A percentile compares a stretch with the other conserved stretches of the same genome.
These are phyloP conservation scores for Tetragnatha versicolor DNA, from an alignment of 1,140 invertebrate species.

Conservation along the genomic window DNA sequence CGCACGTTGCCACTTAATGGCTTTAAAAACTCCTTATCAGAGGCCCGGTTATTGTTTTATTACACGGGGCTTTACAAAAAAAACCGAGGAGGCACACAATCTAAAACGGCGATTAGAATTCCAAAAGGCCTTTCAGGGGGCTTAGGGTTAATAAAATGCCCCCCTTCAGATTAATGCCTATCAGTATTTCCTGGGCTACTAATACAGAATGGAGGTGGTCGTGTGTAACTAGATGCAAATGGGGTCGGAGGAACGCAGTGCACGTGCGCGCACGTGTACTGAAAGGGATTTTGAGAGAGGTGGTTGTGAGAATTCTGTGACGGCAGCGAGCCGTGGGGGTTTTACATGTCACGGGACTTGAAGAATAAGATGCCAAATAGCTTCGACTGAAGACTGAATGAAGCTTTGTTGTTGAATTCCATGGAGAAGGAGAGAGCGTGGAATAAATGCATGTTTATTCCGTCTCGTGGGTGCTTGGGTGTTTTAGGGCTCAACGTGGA, in stretches of 20 bases:
- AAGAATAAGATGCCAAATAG: too few species aligned
- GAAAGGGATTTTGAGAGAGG: too few species aligned
- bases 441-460: too few species aligned
- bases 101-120: slow-evolving; percentile 44
- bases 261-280: slow-evolving; percentile 18
- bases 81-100: neutral
- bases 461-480: too few species aligned
- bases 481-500: too few species aligned
- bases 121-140: neutral
- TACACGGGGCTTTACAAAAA: neutral
- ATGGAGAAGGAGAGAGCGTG: too few species aligned
- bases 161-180: slow-evolving; percentile 25
- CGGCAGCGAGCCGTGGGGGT: too few species aligned
- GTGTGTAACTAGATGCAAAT: slow-evolving; percentile 39
- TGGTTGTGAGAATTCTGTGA: too few species aligned
- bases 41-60: neutral
- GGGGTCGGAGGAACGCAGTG: slow-evolving; percentile 7
- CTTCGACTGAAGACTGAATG: too few species aligned
- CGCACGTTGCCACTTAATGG: neutral
- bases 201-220: neutral
- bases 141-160: slow-evolving; percentile 33
- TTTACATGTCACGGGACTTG: too few species aligned
- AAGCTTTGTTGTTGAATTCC: too few species aligned
- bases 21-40: slow-evolving; percentile 28
- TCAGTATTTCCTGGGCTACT: slow-evolving; percentile 17